Base-by-base conservation (phyloP, 2,888 invertebrate species). In the Drosophila nigricruria region DNA sequence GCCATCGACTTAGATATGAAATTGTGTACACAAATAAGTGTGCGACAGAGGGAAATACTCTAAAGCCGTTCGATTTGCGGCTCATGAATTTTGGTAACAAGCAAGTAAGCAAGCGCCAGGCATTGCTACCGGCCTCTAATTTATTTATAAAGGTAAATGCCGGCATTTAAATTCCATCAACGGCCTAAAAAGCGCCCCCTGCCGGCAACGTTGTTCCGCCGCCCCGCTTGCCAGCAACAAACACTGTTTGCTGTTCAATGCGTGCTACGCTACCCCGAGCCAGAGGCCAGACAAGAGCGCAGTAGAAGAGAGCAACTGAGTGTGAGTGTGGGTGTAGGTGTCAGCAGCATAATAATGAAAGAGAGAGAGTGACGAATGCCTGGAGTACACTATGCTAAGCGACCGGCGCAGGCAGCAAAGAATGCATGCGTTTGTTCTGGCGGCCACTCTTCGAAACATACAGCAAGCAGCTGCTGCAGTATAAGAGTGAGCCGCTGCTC, bases 131-230 rank as follows among this genome's bases (percentile, higher is more conserved):
- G 85, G 64, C 88, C 86, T 88, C 72, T 79, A 79, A 70, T 63
- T 81, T 88, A 86, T 86, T 86, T 81, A 88, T 88, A 73, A 85
- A 86, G 83, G 76, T 72, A 71, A 85, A 60, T 59, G 73, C 69
- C 71, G 70, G 82, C 74, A 88, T 85, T 86, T 76, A 80, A 77
- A 88, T 86, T 86, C 88, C 65, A 58, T 54, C 23, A 59, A 57
- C 76, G 65, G 45, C 73, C 45, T 59, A 12, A 40, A 67, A 50
- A 54, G 23, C 38, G 57, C 43, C 56, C 62, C 25, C 20, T 58
- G 36, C 18, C 58, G 47, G 27, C 27, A 38, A 34, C 47, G 61
- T 38, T n/a, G 30, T 50, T 16, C 50, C 3, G 36, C 53, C 36
- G 47, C 54, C 34, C 50, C 18, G 32, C 45, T 43, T 5, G n/a